Evolutionary conservation across 2,888 invertebrate species (phyloP).

Genomic region (Lepetodrilus schrolli): DNA sequence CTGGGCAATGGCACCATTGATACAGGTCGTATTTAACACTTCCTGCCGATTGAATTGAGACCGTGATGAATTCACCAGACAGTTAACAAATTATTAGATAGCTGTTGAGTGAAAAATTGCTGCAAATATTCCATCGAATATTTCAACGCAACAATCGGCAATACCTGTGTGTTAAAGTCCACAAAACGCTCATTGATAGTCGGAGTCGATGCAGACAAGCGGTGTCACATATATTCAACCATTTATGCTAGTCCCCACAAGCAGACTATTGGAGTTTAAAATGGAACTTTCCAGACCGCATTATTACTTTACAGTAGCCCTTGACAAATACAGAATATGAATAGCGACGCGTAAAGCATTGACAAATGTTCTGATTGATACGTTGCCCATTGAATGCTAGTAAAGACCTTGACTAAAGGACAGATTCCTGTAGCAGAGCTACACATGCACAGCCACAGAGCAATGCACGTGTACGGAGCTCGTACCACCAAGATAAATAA

Average conservation of each 20-base stretch:
- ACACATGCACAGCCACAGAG: not conserved
- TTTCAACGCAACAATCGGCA: not conserved
- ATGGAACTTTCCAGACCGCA: not conserved
- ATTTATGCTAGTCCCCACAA: not conserved
- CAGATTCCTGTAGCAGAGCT: not conserved
- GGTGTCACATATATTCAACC: slow-evolving; percentile 6
- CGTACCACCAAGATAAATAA: not conserved
- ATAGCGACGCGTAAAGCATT: not conserved
- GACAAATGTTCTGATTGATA: not conserved
- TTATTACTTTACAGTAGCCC: not conserved
- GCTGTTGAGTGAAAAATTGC: not conserved
- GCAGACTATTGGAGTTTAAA: slow-evolving; percentile 4
- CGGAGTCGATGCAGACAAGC: not conserved
- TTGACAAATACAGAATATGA: not conserved
- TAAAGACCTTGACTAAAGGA: not conserved
- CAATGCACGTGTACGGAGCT: not conserved
- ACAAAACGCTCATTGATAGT: not conserved
- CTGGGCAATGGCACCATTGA: not conserved
- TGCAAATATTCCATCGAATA: not conserved
- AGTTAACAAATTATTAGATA: not conserved
- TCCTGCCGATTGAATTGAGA: not conserved
- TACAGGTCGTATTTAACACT: not conserved
- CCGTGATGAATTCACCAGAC: not conserved
- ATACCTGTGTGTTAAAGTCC: not conserved
- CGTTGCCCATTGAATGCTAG: not conserved